Percentiles rank a stretch among this genome's conserved stretches.
phyloP scores from a whole-genome alignment of 2,888 invertebrate genomes.

The Aethes cnicana region DNA sequence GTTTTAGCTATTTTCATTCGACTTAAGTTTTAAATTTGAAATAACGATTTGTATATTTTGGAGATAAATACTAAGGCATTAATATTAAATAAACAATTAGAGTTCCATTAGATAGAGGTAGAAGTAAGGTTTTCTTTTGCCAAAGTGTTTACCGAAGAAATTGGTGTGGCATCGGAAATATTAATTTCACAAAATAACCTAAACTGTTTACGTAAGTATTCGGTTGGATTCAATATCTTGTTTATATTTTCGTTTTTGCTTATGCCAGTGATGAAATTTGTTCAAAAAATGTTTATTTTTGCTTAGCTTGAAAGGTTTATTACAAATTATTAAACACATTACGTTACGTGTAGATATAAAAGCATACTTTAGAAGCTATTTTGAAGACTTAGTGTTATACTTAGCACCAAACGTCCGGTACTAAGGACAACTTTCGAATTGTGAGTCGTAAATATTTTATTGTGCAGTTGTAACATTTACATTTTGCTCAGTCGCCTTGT shows the following conservation, averaged over 20 bases:
- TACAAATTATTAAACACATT: no score
- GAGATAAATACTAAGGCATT: no score
- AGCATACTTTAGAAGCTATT: no score
- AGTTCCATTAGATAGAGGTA: no score
- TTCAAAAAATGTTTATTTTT: neutral
- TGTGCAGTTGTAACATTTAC: constrained; percentile 31
- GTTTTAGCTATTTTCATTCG: no score
- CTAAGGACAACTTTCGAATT: constrained; percentile 43
- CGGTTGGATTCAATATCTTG: neutral
- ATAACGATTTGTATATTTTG: no score
- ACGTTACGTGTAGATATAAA: no score
- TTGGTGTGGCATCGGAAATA: constrained; percentile 37
- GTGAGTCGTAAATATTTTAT: constrained; percentile 63
- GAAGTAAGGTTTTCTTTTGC: constrained; percentile 1
- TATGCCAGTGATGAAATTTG: neutral
- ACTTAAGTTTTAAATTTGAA: no score
- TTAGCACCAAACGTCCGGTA: neutral
- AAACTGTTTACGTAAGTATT: neutral
- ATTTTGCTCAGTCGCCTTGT: constrained; percentile 8
- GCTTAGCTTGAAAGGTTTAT: no score
- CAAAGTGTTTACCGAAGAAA: constrained; percentile 24
- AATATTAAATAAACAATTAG: no score
- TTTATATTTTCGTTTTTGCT: neutral
- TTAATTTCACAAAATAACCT: constrained; percentile 2
- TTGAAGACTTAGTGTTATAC: no score